Percentiles rank a stretch among this genome's conserved stretches.
phyloP scores from a whole-genome alignment of 2,113 vertebrate species.

The Sphaerodactylus townsendi region DNA sequence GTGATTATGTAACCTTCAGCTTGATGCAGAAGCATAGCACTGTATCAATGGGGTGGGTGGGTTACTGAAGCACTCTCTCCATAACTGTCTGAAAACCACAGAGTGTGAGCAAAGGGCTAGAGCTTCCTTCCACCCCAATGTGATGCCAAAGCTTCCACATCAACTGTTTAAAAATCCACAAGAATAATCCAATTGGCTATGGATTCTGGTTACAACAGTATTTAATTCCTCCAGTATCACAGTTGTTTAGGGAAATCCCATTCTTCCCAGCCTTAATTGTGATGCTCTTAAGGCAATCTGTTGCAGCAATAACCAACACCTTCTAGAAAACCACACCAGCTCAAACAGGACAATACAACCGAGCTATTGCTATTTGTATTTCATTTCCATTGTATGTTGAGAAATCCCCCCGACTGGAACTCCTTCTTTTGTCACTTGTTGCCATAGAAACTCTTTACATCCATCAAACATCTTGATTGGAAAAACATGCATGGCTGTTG shows the following conservation, averaged over 20 bases:
- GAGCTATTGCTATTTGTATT: not conserved
- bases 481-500: not conserved
- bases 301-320: not conserved
- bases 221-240: no score
- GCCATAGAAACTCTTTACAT: not conserved
- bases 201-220: no score
- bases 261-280: not conserved
- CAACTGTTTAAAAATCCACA: no score
- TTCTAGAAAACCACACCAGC: not conserved
- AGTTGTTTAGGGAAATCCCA: not conserved
- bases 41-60: no score
- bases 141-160: no score
- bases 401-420: not conserved
- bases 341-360: not conserved
- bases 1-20: no score
- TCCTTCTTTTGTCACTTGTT: not conserved
- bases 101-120: no score
- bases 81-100: no score
- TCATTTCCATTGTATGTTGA: not conserved
- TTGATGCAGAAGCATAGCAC: no score
- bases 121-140: no score
- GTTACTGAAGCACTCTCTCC: no score
- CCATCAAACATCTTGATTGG: slow-evolving; percentile 19
- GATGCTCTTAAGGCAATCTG: not conserved
- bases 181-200: no score